Evolutionary conservation across 2,797 vertebrate genomes (phyloP).

Genomic region (Enteromius trimaculatus): DNA sequence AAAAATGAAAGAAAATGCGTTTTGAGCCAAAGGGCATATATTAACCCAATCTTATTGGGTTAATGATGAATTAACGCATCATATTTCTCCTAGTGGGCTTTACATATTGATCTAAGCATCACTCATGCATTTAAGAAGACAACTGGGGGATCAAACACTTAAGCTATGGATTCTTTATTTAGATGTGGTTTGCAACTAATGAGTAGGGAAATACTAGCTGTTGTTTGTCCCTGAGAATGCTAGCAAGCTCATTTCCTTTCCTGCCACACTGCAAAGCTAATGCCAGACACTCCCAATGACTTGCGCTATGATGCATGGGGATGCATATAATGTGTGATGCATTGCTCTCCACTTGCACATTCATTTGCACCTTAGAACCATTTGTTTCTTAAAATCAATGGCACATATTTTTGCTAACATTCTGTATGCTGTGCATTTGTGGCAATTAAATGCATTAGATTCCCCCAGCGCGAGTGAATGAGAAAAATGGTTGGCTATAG

Average conservation of each 20-base stretch:
- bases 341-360: conserved; percentile 50
- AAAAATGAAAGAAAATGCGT: conserved; percentile 46
- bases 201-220: conserved; percentile 61
- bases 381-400: conserved; percentile 63
- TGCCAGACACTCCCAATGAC: conserved; percentile 47
- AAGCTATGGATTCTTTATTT: conserved; percentile 65
- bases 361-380: conserved; percentile 61
- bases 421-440: conserved; percentile 56
- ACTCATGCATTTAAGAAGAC: conserved; percentile 60
- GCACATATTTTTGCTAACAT: conserved; percentile 61
- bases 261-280: conserved; percentile 42
- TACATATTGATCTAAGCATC: conserved; percentile 66
- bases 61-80: conserved; percentile 67
- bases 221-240: conserved; percentile 56
- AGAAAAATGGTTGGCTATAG: conserved; percentile 46
- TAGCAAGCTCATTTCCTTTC: conserved; percentile 51
- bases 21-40: conserved; percentile 49
- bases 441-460: conserved; percentile 62
- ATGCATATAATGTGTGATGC: conserved; percentile 55
- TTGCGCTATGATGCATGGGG: conserved; percentile 57
- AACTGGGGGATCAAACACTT: conserved; percentile 63
- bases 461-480: conserved; percentile 12
- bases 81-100: conserved; percentile 62
- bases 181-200: conserved; percentile 66
- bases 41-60: conserved; percentile 56